Conservation (phyloP, 2,797 vertebrate species). For the Sebastes variabilis region DNA sequence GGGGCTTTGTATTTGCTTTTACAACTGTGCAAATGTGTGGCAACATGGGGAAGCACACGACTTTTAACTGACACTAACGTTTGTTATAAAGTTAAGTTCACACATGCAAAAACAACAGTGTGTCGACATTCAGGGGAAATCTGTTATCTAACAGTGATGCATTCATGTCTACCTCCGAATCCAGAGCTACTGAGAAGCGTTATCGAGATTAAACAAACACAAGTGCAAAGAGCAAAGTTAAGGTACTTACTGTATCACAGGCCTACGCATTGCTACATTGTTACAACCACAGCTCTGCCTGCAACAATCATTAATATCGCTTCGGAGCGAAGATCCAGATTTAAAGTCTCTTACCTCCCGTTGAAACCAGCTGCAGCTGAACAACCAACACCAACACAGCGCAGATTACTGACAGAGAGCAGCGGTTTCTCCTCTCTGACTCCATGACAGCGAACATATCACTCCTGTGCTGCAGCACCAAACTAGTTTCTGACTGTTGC, state of each 20-base stretch:
- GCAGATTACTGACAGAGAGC: slow-evolving; percentile 12
- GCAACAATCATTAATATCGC: not conserved
- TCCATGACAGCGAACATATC: slow-evolving; percentile 65
- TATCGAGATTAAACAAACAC: not conserved
- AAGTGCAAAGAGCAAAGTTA: not conserved
- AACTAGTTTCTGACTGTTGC: slow-evolving; percentile 31
- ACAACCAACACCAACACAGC: slow-evolving; percentile 35
- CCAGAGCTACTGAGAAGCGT: not conserved
- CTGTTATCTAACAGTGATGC: not conserved
- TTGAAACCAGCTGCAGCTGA: slow-evolving; percentile 3
- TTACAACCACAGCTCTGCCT: not conserved
- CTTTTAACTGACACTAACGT: not conserved
- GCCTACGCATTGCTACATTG: slow-evolving; percentile 7
- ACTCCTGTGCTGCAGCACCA: not conserved
- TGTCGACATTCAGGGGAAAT: slow-evolving; percentile 14
- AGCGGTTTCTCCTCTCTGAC: not conserved
- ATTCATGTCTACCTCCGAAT: not conserved
- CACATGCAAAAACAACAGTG: not conserved
- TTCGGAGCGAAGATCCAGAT: not conserved
- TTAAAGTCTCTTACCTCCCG: slow-evolving; percentile 63
- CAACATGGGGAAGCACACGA: not conserved
- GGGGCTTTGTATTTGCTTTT: not conserved
- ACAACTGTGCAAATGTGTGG: not conserved
- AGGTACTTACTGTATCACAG: not conserved
- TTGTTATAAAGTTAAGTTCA: not conserved